phyloP scores from a whole-genome alignment of 2,888 invertebrate genomes.

The Ophion slaviceki region DNA sequence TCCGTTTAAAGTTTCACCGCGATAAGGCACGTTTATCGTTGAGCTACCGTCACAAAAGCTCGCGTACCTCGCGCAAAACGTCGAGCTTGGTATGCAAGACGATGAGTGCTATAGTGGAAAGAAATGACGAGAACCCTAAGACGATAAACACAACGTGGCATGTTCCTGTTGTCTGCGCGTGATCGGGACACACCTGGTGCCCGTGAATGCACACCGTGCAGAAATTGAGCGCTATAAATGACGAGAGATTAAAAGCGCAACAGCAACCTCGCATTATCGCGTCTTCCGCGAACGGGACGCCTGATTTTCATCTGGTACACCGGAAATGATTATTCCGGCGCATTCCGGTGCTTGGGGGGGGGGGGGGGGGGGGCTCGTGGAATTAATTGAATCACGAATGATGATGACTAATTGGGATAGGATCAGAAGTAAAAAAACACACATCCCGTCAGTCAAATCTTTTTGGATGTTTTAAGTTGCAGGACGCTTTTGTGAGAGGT shows the following conservation, averaged over 20 bases:
- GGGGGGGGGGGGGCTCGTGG: too few relatives aligned
- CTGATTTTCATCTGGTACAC: constrained; percentile 5
- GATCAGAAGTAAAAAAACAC: too few relatives aligned
- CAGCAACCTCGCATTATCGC: constrained; percentile 2
- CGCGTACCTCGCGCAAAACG: not conserved
- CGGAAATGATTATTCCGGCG: too few relatives aligned
- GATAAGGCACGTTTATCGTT: constrained; percentile 69
- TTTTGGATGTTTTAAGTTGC: too few relatives aligned
- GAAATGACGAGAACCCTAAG: constrained; percentile 32
- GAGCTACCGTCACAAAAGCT: not conserved
- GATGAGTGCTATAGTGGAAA: constrained; percentile 5
- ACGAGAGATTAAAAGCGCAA: constrained; percentile 22
- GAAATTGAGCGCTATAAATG: constrained; percentile 40
- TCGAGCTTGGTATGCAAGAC: not conserved
- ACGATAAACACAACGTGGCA: constrained; percentile 49
- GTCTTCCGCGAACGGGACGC: not conserved
- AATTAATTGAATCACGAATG: too few relatives aligned
- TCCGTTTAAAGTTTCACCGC: constrained; percentile 63
- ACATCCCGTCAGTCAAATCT: too few relatives aligned
- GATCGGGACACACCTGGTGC: constrained; percentile 36
- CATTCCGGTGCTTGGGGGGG: too few relatives aligned
- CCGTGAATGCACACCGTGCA: constrained; percentile 17
- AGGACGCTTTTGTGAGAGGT: too few relatives aligned
- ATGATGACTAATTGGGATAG: too few relatives aligned
- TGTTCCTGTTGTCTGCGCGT: not conserved